These are phyloP conservation scores for Thymallus thymallus DNA, from an alignment of 2,113 vertebrate species.

Conservation along the genomic window DNA sequence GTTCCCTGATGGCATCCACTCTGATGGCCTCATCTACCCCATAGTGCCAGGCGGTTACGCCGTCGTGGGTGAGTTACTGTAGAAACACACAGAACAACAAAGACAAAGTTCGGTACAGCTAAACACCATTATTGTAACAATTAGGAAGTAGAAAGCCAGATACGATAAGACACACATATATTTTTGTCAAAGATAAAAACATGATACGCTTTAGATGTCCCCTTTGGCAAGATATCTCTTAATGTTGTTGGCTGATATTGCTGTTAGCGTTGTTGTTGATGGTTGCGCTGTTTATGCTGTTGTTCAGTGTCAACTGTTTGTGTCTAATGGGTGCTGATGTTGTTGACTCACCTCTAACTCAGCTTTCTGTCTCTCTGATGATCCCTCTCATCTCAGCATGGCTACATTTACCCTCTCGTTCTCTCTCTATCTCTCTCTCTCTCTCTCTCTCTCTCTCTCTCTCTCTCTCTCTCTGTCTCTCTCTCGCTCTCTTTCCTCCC, in stretches of 20 bases:
- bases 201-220: too few relatives aligned
- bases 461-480: neutral
- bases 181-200: too few relatives aligned
- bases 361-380: neutral
- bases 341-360: constrained; percentile 46
- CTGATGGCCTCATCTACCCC: constrained; percentile 86
- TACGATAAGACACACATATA: neutral
- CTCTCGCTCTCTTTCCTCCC: neutral
- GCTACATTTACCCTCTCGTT: neutral
- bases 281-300: too few relatives aligned
- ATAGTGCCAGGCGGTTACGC: constrained; percentile 98
- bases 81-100: too few relatives aligned
- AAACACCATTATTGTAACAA: neutral
- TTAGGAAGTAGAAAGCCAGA: neutral
- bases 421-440: neutral
- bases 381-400: neutral
- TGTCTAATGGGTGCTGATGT: constrained; percentile 4
- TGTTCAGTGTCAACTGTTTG: neutral
- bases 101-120: neutral
- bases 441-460: neutral
- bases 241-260: constrained; percentile 24
- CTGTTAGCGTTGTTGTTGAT: neutral
- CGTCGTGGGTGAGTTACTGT: constrained; percentile 85
- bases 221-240: too few relatives aligned
- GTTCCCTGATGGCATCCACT: constrained; percentile 97